Percentiles rank a stretch among this genome's conserved stretches.
Evolutionary conservation across 1,140 invertebrate genomes (phyloP).

Genomic region (Aphelenchoides avenae): DNA sequence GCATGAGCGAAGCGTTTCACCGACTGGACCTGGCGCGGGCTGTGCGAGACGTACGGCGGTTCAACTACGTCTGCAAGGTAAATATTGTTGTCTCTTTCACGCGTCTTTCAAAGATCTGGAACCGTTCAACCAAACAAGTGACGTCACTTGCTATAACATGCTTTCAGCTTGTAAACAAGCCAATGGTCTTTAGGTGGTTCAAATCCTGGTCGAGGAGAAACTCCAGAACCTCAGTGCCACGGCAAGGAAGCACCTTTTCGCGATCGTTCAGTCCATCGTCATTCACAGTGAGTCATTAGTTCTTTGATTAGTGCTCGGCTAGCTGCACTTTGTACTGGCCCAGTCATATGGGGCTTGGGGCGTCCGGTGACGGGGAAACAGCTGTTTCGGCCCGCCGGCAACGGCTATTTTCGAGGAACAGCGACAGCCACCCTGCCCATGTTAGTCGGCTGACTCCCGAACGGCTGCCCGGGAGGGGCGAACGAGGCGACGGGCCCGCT

Average conservation of each 20-base stretch:
- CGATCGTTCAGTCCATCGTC: slow-evolving; percentile 87
- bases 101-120: neutral
- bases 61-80: slow-evolving; percentile 88
- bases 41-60: slow-evolving; percentile 82
- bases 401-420: too few species aligned
- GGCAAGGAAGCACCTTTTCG: slow-evolving; percentile 83
- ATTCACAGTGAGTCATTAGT: slow-evolving; percentile 71
- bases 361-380: too few species aligned
- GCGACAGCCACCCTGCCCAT: too few species aligned
- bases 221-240: slow-evolving; percentile 80
- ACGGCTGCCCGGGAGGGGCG: too few species aligned
- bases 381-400: too few species aligned
- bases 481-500: too few species aligned
- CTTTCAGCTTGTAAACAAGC: slow-evolving; percentile 24
- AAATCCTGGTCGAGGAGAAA: slow-evolving; percentile 78
- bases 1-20: slow-evolving; percentile 86
- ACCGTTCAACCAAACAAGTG: neutral
- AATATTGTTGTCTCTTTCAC: slow-evolving; percentile 4
- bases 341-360: too few species aligned
- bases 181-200: slow-evolving; percentile 66
- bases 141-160: slow-evolving; percentile 17
- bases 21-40: slow-evolving; percentile 87
- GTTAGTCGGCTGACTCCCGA: too few species aligned
- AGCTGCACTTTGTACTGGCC: too few species aligned
- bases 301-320: too few species aligned